Evolutionary conservation across 2,888 invertebrate genomes (phyloP), one percentile per base, ranked within the genome.

Genomic region (Cordilura impudica): DNA sequence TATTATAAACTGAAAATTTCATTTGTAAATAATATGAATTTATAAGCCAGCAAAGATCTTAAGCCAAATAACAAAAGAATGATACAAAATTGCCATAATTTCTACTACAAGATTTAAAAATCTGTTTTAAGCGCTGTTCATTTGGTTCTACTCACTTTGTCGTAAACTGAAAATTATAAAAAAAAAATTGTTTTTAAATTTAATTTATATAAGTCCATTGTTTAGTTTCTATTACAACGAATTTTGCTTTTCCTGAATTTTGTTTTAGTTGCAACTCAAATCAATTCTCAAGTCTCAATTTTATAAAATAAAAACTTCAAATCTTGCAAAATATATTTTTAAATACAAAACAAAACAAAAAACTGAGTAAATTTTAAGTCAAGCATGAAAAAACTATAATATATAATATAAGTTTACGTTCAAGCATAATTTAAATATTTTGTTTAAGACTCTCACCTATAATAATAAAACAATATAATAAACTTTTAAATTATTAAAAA

Each of bases 21-120:
- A 75, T 61, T 79, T 74, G 71, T 79, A 66, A 70, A 61, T 66
- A 51, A 49, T 54, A 51, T 29, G 26, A 54, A 66, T 58, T n/a
- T 16, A 23, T 47, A 53, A 29, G 31, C 58, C 60, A 69, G 53
- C 56, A 58, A 74, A 75, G 75, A 67, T 58, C 71, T 51, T 72
- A 79, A 72, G 79, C 79, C 79, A 79, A 79, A 79, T 72, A 78
- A 47, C 58, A 73, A 31, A 47, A 12, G n/a, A n/a, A 43, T 47
- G 35, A 65, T 23, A 51, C 18, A 43, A 58, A 63, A 58, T 67
- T 72, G 79, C 71, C 74, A 79, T 79, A 79, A 35, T 54, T 49
- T 39, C 49, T 45, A 4, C 31, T 60, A 23, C 61, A 60, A 31
- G 21, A 8, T 47, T 35, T 14, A 56, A 61, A 23, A 19, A 49